These are phyloP conservation scores for Gambelia wislizenii DNA, from an alignment of 2,797 vertebrate species.

Conservation along the genomic window DNA sequence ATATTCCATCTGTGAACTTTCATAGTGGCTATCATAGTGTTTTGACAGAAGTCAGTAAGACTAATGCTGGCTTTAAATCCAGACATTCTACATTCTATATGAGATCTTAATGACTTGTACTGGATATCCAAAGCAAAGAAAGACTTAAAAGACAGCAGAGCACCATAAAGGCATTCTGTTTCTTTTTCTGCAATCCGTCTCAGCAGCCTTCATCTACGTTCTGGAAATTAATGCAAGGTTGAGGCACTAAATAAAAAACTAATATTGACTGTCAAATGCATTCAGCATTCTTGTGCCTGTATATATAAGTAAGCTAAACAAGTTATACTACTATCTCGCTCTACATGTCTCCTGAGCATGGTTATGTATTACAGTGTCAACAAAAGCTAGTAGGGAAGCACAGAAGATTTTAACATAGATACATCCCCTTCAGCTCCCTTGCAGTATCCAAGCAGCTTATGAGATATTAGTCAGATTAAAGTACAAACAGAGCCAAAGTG, in stretches of 20 bases:
- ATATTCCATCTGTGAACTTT: neutral
- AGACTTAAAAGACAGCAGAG: constrained; percentile 5
- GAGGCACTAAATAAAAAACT: constrained; percentile 31
- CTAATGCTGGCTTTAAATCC: neutral
- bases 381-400: constrained; percentile 16
- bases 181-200: constrained; percentile 40
- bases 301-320: constrained; percentile 37
- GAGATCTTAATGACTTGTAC: constrained; percentile 36
- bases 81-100: neutral
- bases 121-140: constrained; percentile 23
- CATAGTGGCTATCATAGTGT: neutral
- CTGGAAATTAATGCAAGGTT: constrained; percentile 53
- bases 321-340: neutral
- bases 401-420: constrained; percentile 20
- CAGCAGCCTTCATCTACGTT: constrained; percentile 30
- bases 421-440: constrained; percentile 9
- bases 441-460: neutral
- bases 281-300: constrained; percentile 44
- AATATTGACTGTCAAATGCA: constrained; percentile 40
- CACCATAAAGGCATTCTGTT: constrained; percentile 2
- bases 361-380: constrained; percentile 31
- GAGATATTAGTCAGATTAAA: constrained; percentile 38
- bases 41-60: neutral
- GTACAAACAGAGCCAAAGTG: constrained; percentile 2
- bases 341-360: neutral